These are phyloP conservation scores for Glossophaga mutica DNA, from an alignment of 2,797 vertebrate species.

Conservation along the genomic window DNA sequence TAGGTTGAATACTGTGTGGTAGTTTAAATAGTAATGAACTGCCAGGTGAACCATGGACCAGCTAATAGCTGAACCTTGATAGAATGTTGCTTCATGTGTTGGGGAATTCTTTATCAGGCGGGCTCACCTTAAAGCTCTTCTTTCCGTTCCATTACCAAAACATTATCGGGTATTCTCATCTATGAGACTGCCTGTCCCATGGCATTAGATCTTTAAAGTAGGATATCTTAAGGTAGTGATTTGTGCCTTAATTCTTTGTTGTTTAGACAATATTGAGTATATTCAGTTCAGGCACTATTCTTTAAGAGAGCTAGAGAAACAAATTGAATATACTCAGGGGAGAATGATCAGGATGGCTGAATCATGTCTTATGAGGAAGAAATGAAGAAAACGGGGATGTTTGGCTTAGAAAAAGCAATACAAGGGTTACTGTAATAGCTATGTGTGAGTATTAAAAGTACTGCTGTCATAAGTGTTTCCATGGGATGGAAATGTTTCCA, in stretches of 20 bases:
- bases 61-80: not conserved
- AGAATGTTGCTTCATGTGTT: not conserved
- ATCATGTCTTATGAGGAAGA: not conserved
- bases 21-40: not conserved
- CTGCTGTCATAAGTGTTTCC: not conserved
- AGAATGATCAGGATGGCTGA: not conserved
- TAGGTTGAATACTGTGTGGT: not conserved
- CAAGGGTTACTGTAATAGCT: not conserved
- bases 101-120: not conserved
- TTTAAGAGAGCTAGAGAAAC: not conserved
- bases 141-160: constrained; percentile 7
- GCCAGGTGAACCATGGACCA: not conserved
- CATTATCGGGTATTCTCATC: not conserved
- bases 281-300: not conserved
- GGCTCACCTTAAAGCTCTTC: not conserved
- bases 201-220: not conserved
- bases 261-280: not conserved
- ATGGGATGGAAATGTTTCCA: not conserved
- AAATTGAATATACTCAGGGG: not conserved
- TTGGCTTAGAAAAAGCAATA: not conserved
- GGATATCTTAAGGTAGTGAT: not conserved
- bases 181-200: not conserved
- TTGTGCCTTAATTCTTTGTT: constrained; percentile 18
- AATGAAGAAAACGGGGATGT: not conserved
- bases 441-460: not conserved